phyloP scores from a whole-genome alignment of 2,113 vertebrate species.

The Cheilinus undulatus region DNA sequence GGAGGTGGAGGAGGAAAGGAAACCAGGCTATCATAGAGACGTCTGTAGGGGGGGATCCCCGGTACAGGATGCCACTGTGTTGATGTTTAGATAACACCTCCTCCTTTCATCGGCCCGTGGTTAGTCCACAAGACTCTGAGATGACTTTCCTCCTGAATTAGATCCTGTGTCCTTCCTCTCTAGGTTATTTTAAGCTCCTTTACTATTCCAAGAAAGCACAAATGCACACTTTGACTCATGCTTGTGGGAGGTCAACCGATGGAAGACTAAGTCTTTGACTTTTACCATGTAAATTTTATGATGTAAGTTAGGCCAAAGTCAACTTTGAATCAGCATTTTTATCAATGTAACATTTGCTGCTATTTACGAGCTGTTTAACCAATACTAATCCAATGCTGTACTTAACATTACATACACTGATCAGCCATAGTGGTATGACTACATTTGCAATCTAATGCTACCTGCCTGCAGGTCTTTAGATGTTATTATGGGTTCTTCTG shows the following conservation, averaged over 20 bases:
- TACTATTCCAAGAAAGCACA: neutral
- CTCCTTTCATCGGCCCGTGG: constrained; percentile 4
- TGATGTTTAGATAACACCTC: constrained; percentile 33
- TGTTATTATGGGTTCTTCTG: too few species aligned
- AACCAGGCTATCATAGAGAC: constrained; percentile 9
- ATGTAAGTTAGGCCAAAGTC: too few species aligned
- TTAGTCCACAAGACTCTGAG: constrained; percentile 16
- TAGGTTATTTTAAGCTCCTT: neutral
- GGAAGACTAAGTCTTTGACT: too few species aligned
- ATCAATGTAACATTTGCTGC: neutral
- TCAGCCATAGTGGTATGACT: too few species aligned
- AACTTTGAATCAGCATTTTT: neutral
- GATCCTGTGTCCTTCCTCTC: constrained; percentile 10
- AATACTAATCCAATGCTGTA: neutral
- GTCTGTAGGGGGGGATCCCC: constrained; percentile 46
- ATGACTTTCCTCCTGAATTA: constrained; percentile 16
- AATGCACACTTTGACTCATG: neutral
- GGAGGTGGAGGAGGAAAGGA: neutral
- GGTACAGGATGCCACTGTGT: constrained; percentile 30
- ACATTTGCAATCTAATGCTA: too few species aligned
- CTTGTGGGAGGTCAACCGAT: neutral
- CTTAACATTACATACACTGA: too few species aligned
- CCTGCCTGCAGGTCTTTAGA: too few species aligned
- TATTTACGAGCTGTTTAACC: neutral
- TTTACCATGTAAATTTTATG: too few species aligned